Percentiles rank a stretch among this genome's conserved stretches.
Conservation (phyloP, 2,888 invertebrate species). For the Eueremaeus valkanovi region DNA sequence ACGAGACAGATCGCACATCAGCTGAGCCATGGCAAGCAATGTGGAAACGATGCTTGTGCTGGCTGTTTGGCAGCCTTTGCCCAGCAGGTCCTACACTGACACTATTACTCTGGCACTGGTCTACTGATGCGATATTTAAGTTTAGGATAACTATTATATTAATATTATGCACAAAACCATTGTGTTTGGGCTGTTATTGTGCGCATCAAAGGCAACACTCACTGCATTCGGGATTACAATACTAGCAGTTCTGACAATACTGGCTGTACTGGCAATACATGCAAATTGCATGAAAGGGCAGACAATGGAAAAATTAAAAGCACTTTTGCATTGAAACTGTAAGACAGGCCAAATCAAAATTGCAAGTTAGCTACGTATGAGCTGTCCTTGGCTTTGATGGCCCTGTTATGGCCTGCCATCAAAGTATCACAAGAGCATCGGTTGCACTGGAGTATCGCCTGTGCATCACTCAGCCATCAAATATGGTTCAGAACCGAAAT, state of each 20-base stretch:
- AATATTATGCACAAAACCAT: slow-evolving; percentile 8
- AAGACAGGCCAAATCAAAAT: not conserved
- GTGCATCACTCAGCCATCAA: slow-evolving; percentile 32
- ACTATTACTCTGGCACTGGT: not conserved
- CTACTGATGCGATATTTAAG: not conserved
- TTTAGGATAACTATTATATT: not conserved
- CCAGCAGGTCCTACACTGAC: slow-evolving; percentile 7
- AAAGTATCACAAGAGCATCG: slow-evolving; percentile 24
- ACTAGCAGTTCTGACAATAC: not conserved
- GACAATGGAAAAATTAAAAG: slow-evolving; percentile 1
- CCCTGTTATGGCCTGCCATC: slow-evolving; percentile 16
- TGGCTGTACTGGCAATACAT: slow-evolving; percentile 1
- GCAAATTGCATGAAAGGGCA: slow-evolving; percentile 26
- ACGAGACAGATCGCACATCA: not conserved
- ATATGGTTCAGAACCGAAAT: slow-evolving; percentile 28
- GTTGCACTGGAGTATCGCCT: slow-evolving; percentile 4
- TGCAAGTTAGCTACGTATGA: not conserved
- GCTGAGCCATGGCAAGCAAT: too few relatives aligned
- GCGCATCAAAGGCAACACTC: not conserved
- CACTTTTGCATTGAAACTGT: not conserved
- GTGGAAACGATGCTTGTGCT: not conserved
- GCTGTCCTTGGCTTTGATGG: slow-evolving; percentile 32
- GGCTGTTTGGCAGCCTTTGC: not conserved
- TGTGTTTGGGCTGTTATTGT: slow-evolving; percentile 12
- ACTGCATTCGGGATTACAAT: not conserved